Evolutionary conservation across 1,140 invertebrate genomes (phyloP).

Genomic region (Drosophila trapezifrons): DNA sequence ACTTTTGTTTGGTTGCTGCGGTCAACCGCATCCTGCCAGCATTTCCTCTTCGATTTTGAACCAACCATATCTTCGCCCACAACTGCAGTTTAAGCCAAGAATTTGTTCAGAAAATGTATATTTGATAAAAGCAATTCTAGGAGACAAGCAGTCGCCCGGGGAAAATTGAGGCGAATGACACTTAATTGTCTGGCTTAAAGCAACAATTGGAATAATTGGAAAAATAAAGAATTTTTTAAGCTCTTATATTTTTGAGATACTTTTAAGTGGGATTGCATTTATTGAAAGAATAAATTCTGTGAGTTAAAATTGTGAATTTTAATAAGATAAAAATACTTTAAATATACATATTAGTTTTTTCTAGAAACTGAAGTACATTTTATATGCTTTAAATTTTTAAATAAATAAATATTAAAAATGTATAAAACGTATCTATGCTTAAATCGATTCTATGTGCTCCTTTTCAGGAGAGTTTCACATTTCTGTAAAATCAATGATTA

Average conservation of each 20-base stretch:
- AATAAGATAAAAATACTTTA: too few species aligned
- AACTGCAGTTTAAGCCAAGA: not conserved
- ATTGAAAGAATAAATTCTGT: too few species aligned
- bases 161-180: not conserved
- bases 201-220: not conserved
- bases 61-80: not conserved
- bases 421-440: not conserved
- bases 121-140: not conserved
- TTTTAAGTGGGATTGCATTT: not conserved
- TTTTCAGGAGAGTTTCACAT: not conserved
- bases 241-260: not conserved
- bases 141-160: too few species aligned
- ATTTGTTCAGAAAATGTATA: not conserved
- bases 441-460: not conserved
- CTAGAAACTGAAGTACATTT: too few species aligned
- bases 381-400: too few species aligned
- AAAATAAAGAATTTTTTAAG: not conserved
- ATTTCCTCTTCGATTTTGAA: slow-evolving; percentile 11
- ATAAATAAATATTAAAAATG: too few species aligned
- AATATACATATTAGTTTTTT: too few species aligned
- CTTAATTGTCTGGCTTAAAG: not conserved
- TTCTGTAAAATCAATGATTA: slow-evolving; percentile 14
- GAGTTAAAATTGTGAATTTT: too few species aligned
- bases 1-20: slow-evolving; percentile 50
- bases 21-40: slow-evolving; percentile 41